Evolutionary conservation across 2,797 vertebrate species (phyloP), one percentile per base, ranked within the genome.

Genomic region (Oreochromis grahami): DNA sequence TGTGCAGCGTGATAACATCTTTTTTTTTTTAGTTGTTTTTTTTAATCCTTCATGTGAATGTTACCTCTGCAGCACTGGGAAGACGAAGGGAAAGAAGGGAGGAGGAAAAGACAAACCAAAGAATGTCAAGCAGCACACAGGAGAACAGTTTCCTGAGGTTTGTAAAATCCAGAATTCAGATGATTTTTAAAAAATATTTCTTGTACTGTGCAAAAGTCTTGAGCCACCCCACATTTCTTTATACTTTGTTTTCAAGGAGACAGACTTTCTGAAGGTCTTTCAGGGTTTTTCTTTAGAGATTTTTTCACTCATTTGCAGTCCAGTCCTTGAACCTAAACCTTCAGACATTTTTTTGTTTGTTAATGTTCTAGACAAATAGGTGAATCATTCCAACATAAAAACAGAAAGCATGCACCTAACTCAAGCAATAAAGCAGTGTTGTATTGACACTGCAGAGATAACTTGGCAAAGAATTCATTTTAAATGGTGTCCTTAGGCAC

Each of bases 41-140:
- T 17, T 6, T 3, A 5, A 21, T 58, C 17, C 43, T 21, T 60
- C 9, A 26, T 58, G 7, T 48, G 3, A 74, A 52, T 80, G n/a
- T 87, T 87, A 2, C 65, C 77, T 85, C 76, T 48, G 55, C 89
- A 97, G 97, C 94, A 94, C 94, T 78, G 91, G 88, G 76, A 98
- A 97, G 91, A 89, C 94, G 2, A 99, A 98, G 93, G 96, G 91
- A 56, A 99, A 98, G 91, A 98, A 98, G 51, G 91, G 48, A 94
- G 93, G 82, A 29, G 94, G 95, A 84, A 99, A 98, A 95, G 97
- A 98, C 34, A 87, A 81, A 81, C 96, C 96, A 38, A 99, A 97
- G 79, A 93, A 91, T 55, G 84, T 82, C 65, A 97, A 95, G 68
- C 50, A 88, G 3, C 88, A 91, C 29, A 51, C 90, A 45, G 92